phyloP scores from a whole-genome alignment of 1,140 invertebrate genomes.

The Drosophila repletoides region DNA sequence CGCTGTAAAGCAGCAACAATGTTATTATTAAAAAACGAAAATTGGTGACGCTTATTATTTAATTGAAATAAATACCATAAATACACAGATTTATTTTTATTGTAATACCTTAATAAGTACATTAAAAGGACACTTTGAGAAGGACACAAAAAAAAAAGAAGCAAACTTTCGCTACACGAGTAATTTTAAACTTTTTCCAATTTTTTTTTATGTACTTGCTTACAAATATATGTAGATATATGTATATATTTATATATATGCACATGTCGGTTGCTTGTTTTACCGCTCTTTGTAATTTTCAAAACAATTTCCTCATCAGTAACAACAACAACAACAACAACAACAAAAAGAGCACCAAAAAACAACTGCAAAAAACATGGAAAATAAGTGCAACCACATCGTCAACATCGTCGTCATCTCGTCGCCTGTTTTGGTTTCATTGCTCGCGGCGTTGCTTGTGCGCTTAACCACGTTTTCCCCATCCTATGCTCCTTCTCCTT shows the following conservation, averaged over 20 bases:
- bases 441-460: conserved; percentile 56
- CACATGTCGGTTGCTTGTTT: conserved; percentile 1
- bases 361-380: conserved; percentile 22
- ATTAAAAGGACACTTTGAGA: neutral
- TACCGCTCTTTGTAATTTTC: conserved; percentile 50
- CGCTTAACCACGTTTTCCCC: conserved; percentile 19
- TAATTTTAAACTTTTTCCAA: neutral
- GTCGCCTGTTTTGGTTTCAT: conserved; percentile 55
- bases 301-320: conserved; percentile 76
- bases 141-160: too few species aligned
- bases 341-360: neutral
- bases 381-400: conserved; percentile 52
- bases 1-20: too few species aligned
- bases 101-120: neutral
- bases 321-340: conserved; percentile 20
- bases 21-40: too few species aligned
- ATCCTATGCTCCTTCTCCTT: neutral
- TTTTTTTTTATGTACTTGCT: too few species aligned
- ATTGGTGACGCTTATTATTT: too few species aligned
- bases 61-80: too few species aligned
- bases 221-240: neutral
- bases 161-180: neutral
- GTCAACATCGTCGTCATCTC: conserved; percentile 58
- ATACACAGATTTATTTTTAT: too few species aligned
- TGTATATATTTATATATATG: neutral